Evolutionary conservation across 2,113 vertebrate species (phyloP), one percentile per base, ranked within the genome.

Genomic region (Lophius piscatorius): DNA sequence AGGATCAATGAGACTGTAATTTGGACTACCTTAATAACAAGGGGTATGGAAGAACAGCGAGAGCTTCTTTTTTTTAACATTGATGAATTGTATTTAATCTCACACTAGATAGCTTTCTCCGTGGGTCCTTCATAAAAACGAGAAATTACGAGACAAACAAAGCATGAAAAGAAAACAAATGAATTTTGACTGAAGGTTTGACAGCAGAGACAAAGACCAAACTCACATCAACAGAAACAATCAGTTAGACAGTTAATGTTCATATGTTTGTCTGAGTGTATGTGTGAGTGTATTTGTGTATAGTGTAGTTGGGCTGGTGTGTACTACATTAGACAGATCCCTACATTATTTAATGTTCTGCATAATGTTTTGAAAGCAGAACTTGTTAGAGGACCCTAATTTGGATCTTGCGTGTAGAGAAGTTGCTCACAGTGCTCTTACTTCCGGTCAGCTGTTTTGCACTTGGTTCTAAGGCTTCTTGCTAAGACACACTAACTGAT

Each of bases 261-360:
- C 39, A 21, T 57, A 26, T 41, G 28, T 40, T 35, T 34, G 20
- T 44, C 47, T 41, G 47, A 16, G 28, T 44, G 24, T 23, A 6
- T 40, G 35, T 29, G 26, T 52, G 31, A 9, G 39, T 39, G 24
- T 34, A 7, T 26, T 9, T 44, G 20, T 41, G 28, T 36, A 7
- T 21, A n/a, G 18, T 54, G 13, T 42, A 16, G 31, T 18, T 50
- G 36, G 23, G 39, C 3, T 80, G 52, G 54, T 59, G 79, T 77
- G 69, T 47, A 67, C 63, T 48, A 80, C 64, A 80, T 82, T 66
- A 76, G 45, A 83, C 52, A 36, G 33, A 58, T 38, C 39, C 9
- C 48, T 90, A 73, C 87, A 89, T 88, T 90, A 90, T 90, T 90
- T 73, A 90, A 81, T 49, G 74, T 60, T 54, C 60, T 77, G 72